Percentiles rank a stretch among this genome's conserved stretches.
These are phyloP conservation scores for Doryteuthis pealeii DNA, from an alignment of 1,140 invertebrate species.

Conservation along the genomic window DNA sequence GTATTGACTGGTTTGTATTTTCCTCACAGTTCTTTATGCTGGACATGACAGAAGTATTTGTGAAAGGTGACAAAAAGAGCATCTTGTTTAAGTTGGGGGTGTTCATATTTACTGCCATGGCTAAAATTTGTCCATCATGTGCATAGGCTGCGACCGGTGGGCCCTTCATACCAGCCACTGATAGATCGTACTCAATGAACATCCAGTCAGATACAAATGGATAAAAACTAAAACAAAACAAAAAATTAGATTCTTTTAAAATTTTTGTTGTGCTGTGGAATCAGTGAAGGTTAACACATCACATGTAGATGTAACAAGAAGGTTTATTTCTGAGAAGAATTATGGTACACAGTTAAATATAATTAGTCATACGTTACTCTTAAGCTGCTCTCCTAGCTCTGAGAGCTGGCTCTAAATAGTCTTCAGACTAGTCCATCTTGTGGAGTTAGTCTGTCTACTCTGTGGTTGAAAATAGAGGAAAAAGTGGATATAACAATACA, in stretches of 20 bases:
- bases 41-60: conserved; percentile 44
- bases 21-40: conserved; percentile 33
- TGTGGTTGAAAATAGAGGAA: too few relatives aligned
- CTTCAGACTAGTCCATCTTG: too few relatives aligned
- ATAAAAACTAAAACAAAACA: neutral
- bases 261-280: conserved; percentile 31
- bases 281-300: too few relatives aligned
- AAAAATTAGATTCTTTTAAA: neutral
- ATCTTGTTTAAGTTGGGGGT: conserved; percentile 41
- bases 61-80: conserved; percentile 51
- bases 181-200: neutral
- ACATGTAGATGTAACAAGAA: too few relatives aligned
- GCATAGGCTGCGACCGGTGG: conserved; percentile 45
- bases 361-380: too few relatives aligned
- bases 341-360: too few relatives aligned
- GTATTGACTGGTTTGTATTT: too few relatives aligned
- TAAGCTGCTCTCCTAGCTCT: too few relatives aligned
- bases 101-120: conserved; percentile 56
- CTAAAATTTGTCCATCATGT: conserved; percentile 51
- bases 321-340: too few relatives aligned
- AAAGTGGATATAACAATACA: too few relatives aligned
- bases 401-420: too few relatives aligned
- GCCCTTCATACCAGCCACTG: conserved; percentile 22
- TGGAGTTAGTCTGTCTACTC: too few relatives aligned
- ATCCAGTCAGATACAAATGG: conserved; percentile 4